Evolutionary conservation across 2,113 vertebrate species (phyloP), one percentile per base, ranked within the genome.

Genomic region (Saguinus imperator): DNA sequence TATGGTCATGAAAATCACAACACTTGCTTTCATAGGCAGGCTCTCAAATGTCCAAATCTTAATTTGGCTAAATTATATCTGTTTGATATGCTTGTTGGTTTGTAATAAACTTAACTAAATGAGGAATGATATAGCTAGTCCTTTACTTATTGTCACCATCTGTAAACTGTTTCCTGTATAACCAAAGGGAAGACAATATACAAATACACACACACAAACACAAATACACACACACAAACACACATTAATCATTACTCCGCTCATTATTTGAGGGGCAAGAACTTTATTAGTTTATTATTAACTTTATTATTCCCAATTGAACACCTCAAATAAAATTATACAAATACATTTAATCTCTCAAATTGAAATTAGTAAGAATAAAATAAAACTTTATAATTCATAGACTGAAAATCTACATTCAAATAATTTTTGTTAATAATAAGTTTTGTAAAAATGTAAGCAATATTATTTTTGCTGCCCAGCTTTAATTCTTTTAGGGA

Each of bases 251-350:
- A 17, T 64, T 86, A 64, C 50, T 94, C 12, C 68, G 37, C 21
- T 35, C 4, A 88, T 97, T 89, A 75, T 64, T 75, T 91, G 55
- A 93, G 35, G 27, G 8, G 7, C 8, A 93, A 93, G 35, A 85
- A 86, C 4, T 91, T 64, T 72, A 79, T 88, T 94, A 43, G 57
- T 73, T 94, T 96, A 91, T 89, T 93, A 87, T 96, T 82, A 98
- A 86, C 25, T 95, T 85, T 76, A 84, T 91, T 89, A 70, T 75
- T 96, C 43, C 21, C 23, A 83, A 82, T 2, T 48, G 10, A 93
- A 96, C 93, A 32, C 66, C 4, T 88, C 85, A 40, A 96, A 81
- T 87, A 18, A 72, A 35, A 79, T 58, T 91, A 64, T 66, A 89
- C 4, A 80, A 90, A 86, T 68, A 81, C 20, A 84, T 80, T 96